phyloP scores from a whole-genome alignment of 2,797 vertebrate species.

The Pipistrellus pygmaeus region DNA sequence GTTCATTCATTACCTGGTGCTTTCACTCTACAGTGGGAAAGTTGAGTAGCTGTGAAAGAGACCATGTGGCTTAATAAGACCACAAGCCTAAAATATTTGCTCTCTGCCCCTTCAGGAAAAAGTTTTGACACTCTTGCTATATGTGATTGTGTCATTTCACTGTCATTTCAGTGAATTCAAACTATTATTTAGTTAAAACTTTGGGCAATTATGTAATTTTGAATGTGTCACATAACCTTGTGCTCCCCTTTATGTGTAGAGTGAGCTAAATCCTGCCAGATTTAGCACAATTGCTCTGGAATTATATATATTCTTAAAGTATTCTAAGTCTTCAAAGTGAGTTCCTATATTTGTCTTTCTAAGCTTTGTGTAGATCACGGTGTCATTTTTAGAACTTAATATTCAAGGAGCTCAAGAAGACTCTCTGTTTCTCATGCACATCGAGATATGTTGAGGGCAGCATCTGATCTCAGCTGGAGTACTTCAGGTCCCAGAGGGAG shows the following conservation, averaged over 20 bases:
- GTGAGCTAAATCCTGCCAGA: neutral
- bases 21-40: neutral
- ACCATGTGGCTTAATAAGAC: neutral
- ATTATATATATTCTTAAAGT: slow-evolving; percentile 43
- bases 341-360: neutral
- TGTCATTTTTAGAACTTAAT: slow-evolving; percentile 18
- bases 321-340: neutral
- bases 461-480: neutral
- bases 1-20: neutral
- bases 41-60: neutral
- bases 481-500: neutral
- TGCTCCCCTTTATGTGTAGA: neutral
- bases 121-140: neutral
- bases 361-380: neutral
- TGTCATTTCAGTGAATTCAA: slow-evolving; percentile 13
- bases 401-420: slow-evolving; percentile 9
- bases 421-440: neutral
- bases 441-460: neutral
- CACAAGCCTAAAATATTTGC: neutral
- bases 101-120: neutral
- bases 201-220: slow-evolving; percentile 14
- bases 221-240: slow-evolving; percentile 1
- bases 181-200: slow-evolving; percentile 36
- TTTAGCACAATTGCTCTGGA: slow-evolving; percentile 9
- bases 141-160: neutral